Percentiles rank a stretch among this genome's conserved stretches.
Conservation (phyloP, 1,140 invertebrate species). For the Papilio machaon region DNA sequence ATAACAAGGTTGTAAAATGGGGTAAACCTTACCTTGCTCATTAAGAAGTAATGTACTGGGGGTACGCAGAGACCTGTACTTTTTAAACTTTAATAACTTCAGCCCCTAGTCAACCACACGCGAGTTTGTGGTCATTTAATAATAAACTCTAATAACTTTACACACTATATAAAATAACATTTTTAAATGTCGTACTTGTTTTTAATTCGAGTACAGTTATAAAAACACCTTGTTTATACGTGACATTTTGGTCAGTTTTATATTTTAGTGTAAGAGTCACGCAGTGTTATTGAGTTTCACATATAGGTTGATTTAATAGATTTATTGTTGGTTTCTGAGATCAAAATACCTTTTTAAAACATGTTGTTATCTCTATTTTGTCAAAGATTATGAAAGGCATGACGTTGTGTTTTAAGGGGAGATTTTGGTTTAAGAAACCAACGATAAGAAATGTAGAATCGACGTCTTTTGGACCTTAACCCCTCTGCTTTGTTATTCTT, state of each 20-base stretch:
- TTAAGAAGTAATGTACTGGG: neutral
- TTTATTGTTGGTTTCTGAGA: too few species aligned
- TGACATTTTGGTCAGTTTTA: neutral
- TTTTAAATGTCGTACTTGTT: neutral
- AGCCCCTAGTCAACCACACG: neutral
- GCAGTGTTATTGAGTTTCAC: neutral
- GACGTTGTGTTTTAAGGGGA: too few species aligned
- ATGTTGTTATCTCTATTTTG: too few species aligned
- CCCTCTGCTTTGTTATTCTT: too few species aligned
- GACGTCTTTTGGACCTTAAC: too few species aligned
- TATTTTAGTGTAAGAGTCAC: neutral
- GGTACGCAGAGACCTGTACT: neutral
- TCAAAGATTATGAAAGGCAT: too few species aligned
- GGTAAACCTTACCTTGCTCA: constrained; percentile 7
- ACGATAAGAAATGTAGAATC: too few species aligned
- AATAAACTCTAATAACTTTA: neutral
- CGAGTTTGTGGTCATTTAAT: neutral
- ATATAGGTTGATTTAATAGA: too few species aligned
- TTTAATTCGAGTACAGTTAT: neutral
- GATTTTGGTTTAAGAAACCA: too few species aligned
- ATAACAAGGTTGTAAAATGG: constrained; percentile 16
- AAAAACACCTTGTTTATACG: neutral
- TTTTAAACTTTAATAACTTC: constrained; percentile 1
- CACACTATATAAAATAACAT: neutral
- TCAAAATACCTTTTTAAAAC: too few species aligned